These are phyloP conservation scores for Cantharis flavilabris DNA, from an alignment of 2,888 invertebrate genomes.

Conservation along the genomic window DNA sequence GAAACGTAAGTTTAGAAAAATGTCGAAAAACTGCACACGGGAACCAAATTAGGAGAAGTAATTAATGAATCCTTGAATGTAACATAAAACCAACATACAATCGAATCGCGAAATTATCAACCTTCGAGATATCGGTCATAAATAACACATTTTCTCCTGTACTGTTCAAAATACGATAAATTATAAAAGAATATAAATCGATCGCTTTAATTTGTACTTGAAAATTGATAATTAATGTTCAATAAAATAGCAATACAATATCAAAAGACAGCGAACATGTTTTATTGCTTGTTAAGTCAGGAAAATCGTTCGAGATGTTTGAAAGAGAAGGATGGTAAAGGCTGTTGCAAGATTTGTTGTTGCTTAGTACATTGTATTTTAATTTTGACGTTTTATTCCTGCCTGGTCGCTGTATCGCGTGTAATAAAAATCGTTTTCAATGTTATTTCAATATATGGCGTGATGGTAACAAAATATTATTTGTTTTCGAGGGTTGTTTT, in stretches of 20 bases:
- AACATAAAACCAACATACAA: neutral
- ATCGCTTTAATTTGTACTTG: constrained; percentile 25
- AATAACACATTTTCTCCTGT: neutral
- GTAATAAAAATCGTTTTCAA: constrained; percentile 37
- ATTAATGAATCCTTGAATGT: neutral
- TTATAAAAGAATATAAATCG: neutral
- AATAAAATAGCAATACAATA: constrained; percentile 49
- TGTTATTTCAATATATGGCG: constrained; percentile 31
- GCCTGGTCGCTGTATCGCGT: constrained; percentile 38
- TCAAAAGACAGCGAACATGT: constrained; percentile 49
- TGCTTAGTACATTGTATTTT: constrained; percentile 54
- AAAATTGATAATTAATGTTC: constrained; percentile 53
- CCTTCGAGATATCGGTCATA: neutral
- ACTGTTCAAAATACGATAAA: neutral
- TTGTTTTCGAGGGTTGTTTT: neutral
- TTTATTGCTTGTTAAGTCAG: constrained; percentile 52
- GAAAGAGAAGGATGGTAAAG: constrained; percentile 29
- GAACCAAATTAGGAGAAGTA: neutral
- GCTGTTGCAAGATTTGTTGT: constrained; percentile 48
- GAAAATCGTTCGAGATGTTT: constrained; percentile 23
- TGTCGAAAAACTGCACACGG: neutral
- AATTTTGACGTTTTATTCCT: constrained; percentile 47
- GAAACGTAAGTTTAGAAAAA: neutral
- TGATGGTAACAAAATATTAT: constrained; percentile 6
- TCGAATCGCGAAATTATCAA: neutral